Evolutionary conservation across 2,888 invertebrate genomes (phyloP).

Genomic region (Drosophila infuscata): DNA sequence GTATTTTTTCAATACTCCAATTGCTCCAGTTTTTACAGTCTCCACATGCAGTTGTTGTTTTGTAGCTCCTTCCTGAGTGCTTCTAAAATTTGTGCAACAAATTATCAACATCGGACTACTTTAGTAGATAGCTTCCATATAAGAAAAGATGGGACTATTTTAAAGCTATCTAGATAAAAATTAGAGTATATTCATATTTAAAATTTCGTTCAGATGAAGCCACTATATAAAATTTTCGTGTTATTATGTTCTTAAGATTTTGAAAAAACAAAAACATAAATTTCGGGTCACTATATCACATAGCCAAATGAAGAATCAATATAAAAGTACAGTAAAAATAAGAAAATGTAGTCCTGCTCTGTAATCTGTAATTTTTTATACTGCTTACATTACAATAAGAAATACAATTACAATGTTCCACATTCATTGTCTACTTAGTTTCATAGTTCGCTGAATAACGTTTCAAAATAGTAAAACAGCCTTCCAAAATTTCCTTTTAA

Average conservation of each 20-base stretch:
- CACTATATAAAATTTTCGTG: too few species aligned
- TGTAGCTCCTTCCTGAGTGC: neutral
- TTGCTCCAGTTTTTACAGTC: neutral
- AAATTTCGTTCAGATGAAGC: too few species aligned
- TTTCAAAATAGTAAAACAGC: neutral
- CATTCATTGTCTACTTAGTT: neutral
- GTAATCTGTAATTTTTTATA: rapidly evolving
- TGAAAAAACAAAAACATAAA: neutral
- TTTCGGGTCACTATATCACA: neutral
- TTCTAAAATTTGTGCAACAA: too few species aligned
- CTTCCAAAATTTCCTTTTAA: neutral
- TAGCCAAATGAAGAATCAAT: neutral
- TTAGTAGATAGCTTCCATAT: neutral
- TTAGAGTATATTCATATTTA: neutral
- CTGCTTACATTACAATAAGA: neutral
- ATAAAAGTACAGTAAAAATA: neutral
- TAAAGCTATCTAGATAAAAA: neutral
- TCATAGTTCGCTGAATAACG: neutral
- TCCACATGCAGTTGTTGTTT: neutral
- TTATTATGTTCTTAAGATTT: too few species aligned
- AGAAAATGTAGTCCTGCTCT: neutral
- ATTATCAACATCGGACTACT: neutral
- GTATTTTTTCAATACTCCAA: neutral
- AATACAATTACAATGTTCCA: neutral
- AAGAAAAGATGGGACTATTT: rapidly evolving